These are phyloP conservation scores for Meloidogyne floridensis DNA, from an alignment of 1,140 invertebrate species.

Conservation along the genomic window DNA sequence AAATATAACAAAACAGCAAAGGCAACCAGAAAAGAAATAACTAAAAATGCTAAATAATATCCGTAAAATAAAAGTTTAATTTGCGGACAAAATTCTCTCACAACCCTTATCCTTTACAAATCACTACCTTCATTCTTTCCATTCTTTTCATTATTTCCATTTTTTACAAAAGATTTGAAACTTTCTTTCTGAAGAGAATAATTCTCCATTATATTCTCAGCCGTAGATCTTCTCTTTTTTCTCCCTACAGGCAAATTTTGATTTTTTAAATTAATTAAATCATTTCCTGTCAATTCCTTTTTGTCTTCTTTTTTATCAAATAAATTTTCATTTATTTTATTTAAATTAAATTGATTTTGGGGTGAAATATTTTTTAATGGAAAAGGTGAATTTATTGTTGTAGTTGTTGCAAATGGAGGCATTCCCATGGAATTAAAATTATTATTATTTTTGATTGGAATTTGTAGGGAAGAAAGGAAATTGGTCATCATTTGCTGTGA, in stretches of 20 bases:
- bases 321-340: not conserved
- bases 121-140: not conserved
- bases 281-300: not conserved
- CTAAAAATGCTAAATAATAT: too few relatives aligned
- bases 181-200: not conserved
- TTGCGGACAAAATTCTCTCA: too few relatives aligned
- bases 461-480: not conserved
- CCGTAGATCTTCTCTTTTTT: not conserved
- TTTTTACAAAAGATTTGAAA: constrained; percentile 1
- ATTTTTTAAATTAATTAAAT: not conserved
- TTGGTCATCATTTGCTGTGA: not conserved
- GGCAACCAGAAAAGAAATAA: too few relatives aligned
- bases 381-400: not conserved
- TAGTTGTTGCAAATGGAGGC: not conserved
- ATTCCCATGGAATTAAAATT: not conserved
- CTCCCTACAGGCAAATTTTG: not conserved
- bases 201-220: not conserved
- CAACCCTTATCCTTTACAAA: too few relatives aligned
- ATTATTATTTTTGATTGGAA: not conserved
- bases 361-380: not conserved
- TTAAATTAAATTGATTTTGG: not conserved
- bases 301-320: not conserved
- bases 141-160: not conserved
- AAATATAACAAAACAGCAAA: too few relatives aligned
- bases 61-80: too few relatives aligned